Evolutionary conservation across 1,140 invertebrate species (phyloP).

Genomic region (Myzus persicae): DNA sequence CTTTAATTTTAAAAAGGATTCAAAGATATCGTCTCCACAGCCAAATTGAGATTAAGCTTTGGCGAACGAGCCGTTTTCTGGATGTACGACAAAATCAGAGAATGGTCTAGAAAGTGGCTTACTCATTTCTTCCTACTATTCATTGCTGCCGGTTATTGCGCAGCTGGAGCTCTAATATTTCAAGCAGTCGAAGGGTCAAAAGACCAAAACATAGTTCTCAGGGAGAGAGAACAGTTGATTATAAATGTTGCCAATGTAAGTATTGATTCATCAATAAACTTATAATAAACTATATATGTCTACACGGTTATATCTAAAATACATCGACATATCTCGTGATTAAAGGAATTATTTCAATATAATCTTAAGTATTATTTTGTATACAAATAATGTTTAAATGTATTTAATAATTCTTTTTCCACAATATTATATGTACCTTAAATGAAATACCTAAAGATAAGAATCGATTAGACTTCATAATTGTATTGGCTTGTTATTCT

Average conservation of each 20-base stretch:
- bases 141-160: conserved; percentile 78
- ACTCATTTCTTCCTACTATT: conserved; percentile 85
- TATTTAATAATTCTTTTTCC: neutral
- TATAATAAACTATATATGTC: neutral
- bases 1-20: conserved; percentile 64
- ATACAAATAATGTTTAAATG: neutral
- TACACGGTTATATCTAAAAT: neutral
- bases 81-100: conserved; percentile 77
- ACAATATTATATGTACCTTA: neutral
- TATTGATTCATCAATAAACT: neutral
- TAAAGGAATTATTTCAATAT: neutral
- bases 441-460: too few species aligned
- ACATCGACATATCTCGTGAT: neutral
- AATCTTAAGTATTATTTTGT: neutral
- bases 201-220: conserved; percentile 67
- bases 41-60: conserved; percentile 79
- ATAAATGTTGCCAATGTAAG: conserved; percentile 36
- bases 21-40: conserved; percentile 75
- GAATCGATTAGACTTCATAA: neutral
- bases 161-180: conserved; percentile 81
- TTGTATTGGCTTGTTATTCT: neutral
- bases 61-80: conserved; percentile 83
- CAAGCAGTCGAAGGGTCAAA: conserved; percentile 73
- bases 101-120: conserved; percentile 83
- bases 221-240: conserved; percentile 66